These are phyloP conservation scores for Meloidogyne exigua DNA, from an alignment of 1,140 invertebrate genomes.

Conservation along the genomic window DNA sequence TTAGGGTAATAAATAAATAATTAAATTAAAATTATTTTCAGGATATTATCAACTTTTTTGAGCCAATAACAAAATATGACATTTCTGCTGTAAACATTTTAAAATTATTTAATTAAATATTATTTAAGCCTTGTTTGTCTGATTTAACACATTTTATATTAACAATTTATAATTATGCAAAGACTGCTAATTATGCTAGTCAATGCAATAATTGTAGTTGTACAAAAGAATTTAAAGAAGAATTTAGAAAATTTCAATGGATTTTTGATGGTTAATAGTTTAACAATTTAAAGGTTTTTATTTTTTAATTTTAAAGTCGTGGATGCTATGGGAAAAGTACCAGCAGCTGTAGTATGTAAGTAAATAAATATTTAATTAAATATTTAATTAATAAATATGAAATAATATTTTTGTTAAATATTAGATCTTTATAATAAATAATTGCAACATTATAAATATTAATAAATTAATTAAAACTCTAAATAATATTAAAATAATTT, in stretches of 20 bases:
- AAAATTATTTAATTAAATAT: background rate
- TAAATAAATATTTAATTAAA: too few relatives aligned
- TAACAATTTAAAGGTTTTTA: background rate
- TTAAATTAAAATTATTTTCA: constrained; percentile 33
- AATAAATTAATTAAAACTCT: too few relatives aligned
- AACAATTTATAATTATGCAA: constrained; percentile 61
- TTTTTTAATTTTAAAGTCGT: constrained; percentile 46
- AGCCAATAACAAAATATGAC: constrained; percentile 57
- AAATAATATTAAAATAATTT: too few relatives aligned
- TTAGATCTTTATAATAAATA: too few relatives aligned
- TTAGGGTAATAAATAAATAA: constrained; percentile 20
- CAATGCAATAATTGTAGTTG: constrained; percentile 57
- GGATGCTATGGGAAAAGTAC: constrained; percentile 61
- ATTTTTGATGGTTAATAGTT: constrained; percentile 57
- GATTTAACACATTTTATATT: constrained; percentile 58
- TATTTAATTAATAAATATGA: too few relatives aligned
- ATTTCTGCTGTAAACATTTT: constrained; percentile 49
- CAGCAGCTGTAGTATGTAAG: constrained; percentile 52
- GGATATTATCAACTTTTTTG: constrained; percentile 50
- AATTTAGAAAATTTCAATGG: constrained; percentile 59
- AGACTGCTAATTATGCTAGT: constrained; percentile 47
- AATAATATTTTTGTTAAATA: too few relatives aligned
- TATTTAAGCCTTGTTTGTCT: constrained; percentile 48
- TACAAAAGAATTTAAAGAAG: constrained; percentile 42
- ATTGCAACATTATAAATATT: too few relatives aligned